Percentiles rank a stretch among this genome's conserved stretches.
phyloP scores from a whole-genome alignment of 2,113 vertebrate genomes.

The Tursiops truncatus region DNA sequence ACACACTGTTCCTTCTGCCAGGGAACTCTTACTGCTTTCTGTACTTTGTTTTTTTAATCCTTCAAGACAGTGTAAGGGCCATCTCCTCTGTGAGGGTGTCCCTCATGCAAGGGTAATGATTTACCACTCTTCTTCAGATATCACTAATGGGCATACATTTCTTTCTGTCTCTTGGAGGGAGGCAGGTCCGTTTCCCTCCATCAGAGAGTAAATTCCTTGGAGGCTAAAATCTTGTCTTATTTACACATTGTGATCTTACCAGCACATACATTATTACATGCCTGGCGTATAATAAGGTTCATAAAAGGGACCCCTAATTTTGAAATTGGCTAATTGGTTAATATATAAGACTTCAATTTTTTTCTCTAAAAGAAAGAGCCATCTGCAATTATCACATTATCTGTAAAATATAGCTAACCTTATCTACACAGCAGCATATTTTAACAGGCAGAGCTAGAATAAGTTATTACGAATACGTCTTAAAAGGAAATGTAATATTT shows the following conservation, averaged over 20 bases:
- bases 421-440: neutral
- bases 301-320: neutral
- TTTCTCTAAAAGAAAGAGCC: neutral
- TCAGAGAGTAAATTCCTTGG: neutral
- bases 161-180: neutral
- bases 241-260: neutral
- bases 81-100: neutral
- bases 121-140: neutral
- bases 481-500: neutral
- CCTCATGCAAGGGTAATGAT: neutral
- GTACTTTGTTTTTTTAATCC: neutral
- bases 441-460: neutral
- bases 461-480: neutral
- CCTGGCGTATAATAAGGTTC: neutral
- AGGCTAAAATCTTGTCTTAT: neutral
- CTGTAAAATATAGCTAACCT: neutral
- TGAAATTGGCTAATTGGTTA: neutral
- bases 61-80: neutral
- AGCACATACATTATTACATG: neutral
- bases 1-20: neutral
- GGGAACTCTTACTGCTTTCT: neutral
- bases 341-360: neutral
- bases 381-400: neutral
- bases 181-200: neutral
- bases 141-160: neutral